Percentiles rank a stretch among this genome's conserved stretches.
Evolutionary conservation across 2,113 vertebrate genomes (phyloP).

Genomic region (Megaleporinus macrocephalus): DNA sequence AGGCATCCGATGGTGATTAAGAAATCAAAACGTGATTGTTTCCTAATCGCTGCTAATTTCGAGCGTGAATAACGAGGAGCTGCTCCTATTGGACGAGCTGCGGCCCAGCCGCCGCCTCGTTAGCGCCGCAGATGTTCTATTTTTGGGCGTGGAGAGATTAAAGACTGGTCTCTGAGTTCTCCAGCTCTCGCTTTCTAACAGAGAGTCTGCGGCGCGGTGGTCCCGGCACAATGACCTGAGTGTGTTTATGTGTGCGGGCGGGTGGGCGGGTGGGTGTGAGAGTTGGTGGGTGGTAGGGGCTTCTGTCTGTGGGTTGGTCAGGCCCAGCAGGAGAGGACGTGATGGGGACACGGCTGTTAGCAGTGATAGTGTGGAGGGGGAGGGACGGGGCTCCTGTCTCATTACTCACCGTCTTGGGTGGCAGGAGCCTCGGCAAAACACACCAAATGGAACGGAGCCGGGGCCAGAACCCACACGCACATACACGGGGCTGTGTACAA

Average conservation of each 20-base stretch:
- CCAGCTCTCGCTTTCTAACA: background rate
- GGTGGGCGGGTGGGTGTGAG: background rate
- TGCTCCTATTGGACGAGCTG: background rate
- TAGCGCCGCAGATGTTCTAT: background rate
- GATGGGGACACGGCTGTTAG: slow-evolving; percentile 2
- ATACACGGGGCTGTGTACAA: background rate
- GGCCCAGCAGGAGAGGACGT: slow-evolving; percentile 3
- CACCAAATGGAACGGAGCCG: background rate
- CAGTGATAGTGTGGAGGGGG: slow-evolving; percentile 1
- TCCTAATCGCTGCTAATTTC: slow-evolving; percentile 33
- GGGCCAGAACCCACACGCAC: background rate
- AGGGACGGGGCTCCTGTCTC: background rate
- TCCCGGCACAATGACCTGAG: background rate
- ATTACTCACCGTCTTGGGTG: slow-evolving; percentile 7
- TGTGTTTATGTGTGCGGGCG: background rate
- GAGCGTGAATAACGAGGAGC: background rate
- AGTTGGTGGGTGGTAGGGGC: background rate
- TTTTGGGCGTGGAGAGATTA: slow-evolving; percentile 1
- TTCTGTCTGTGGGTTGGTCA: slow-evolving; percentile 4
- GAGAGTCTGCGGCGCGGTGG: background rate
- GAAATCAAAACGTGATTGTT: slow-evolving; percentile 54
- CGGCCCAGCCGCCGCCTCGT: background rate
- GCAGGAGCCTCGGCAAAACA: background rate
- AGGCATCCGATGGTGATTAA: slow-evolving; percentile 56
- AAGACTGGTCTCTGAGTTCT: background rate